Conservation (phyloP, 23 tunicate species). For the Phallusia fumigata region DNA sequence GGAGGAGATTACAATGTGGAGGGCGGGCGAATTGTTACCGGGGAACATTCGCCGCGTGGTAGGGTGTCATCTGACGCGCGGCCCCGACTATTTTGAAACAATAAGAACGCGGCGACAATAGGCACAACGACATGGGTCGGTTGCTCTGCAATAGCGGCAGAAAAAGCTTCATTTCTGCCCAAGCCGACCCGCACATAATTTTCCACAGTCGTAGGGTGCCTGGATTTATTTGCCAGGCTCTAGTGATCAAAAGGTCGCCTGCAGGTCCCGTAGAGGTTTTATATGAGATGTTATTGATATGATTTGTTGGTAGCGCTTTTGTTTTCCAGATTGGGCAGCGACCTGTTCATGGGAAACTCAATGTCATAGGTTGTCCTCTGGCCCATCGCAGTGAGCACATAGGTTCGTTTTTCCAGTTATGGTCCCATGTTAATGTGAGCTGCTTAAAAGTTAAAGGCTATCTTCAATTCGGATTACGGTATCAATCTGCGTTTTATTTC, state of each 20-base stretch:
- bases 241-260: neutral
- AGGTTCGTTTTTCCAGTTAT: neutral
- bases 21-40: constrained; percentile 16
- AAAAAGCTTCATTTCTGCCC: neutral
- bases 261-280: constrained; percentile 8
- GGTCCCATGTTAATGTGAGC: neutral
- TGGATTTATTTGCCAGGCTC: neutral
- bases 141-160: constrained; percentile 7
- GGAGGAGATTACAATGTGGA: constrained; percentile 9
- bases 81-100: constrained; percentile 10
- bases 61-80: constrained; percentile 6
- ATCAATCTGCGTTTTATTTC: neutral
- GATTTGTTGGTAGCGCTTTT: neutral
- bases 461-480: neutral
- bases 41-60: constrained; percentile 16
- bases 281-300: neutral
- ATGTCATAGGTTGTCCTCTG: constrained; percentile 15
- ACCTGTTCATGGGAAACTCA: neutral
- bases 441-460: neutral
- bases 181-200: neutral
- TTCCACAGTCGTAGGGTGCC: neutral
- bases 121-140: constrained; percentile 3
- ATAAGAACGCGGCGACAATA: neutral
- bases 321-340: neutral
- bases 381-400: neutral